These are phyloP conservation scores for Buphagus erythrorhynchus DNA, from an alignment of 2,797 vertebrate genomes.

Conservation along the genomic window DNA sequence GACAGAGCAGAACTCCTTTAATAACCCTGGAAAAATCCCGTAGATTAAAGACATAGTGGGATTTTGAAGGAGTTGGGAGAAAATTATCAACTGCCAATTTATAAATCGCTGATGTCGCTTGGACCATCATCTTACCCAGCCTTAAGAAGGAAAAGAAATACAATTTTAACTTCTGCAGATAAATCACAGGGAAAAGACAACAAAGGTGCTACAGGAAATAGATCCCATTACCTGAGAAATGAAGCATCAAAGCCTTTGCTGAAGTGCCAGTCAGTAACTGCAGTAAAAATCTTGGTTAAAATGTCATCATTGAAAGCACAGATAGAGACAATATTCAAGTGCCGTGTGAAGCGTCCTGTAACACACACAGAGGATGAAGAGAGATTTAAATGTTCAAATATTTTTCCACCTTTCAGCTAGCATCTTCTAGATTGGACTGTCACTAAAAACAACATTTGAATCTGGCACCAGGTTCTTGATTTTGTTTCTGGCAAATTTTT, in stretches of 20 bases:
- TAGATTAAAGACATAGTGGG: conserved; percentile 95
- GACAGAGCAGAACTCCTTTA: conserved; percentile 89
- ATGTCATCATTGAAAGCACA: conserved; percentile 89
- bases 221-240: conserved; percentile 82
- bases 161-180: not conserved
- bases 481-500: not conserved
- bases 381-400: not conserved
- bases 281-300: conserved; percentile 89
- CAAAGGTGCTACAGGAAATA: not conserved
- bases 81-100: conserved; percentile 87
- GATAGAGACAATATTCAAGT: conserved; percentile 90
- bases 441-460: not conserved
- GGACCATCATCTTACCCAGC: conserved; percentile 88
- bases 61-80: conserved; percentile 94
- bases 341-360: conserved; percentile 90
- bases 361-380: not conserved
- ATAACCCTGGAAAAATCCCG: conserved; percentile 93
- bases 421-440: not conserved
- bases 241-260: conserved; percentile 85
- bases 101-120: conserved; percentile 89
- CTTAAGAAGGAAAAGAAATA: conserved; percentile 69
- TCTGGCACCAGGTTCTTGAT: not conserved
- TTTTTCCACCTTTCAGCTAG: not conserved
- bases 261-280: conserved; percentile 93
- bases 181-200: not conserved